Evolutionary conservation across 2,113 vertebrate species (phyloP).

Genomic region (Cygnus atratus): DNA sequence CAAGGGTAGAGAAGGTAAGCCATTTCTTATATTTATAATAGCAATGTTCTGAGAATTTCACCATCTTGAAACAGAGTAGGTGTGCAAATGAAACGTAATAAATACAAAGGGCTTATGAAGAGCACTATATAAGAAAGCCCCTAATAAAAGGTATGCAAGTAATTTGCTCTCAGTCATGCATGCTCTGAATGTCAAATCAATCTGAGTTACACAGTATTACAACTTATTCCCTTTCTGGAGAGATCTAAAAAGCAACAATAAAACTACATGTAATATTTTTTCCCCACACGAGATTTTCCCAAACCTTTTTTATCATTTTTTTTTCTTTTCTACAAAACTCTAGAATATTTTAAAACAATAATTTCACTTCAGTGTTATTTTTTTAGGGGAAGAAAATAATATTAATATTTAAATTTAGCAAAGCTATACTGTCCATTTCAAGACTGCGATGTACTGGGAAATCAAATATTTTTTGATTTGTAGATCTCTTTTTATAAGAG

Average conservation of each 20-base stretch:
- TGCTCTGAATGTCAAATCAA: neutral
- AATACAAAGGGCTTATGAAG: neutral
- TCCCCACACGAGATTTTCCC: neutral
- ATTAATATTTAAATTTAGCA: neutral
- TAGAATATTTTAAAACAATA: neutral
- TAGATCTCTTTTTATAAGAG: too few species aligned
- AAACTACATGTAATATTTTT: neutral
- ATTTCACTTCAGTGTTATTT: neutral
- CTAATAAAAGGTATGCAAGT: neutral
- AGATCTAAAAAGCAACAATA: neutral
- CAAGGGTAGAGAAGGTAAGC: neutral
- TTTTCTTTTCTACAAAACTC: neutral
- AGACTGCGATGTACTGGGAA: neutral
- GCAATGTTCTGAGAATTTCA: neutral
- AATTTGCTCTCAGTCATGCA: neutral
- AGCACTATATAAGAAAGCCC: neutral
- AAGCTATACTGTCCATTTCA: neutral
- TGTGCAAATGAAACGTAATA: fast-evolving
- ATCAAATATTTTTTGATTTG: neutral
- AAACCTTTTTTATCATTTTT: neutral
- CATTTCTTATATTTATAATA: neutral
- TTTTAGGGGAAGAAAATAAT: neutral
- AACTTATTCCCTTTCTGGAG: neutral
- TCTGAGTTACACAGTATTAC: neutral
- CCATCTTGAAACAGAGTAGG: neutral